Conservation (phyloP, 2,797 vertebrate species). For the Buphagus erythrorhynchus region DNA sequence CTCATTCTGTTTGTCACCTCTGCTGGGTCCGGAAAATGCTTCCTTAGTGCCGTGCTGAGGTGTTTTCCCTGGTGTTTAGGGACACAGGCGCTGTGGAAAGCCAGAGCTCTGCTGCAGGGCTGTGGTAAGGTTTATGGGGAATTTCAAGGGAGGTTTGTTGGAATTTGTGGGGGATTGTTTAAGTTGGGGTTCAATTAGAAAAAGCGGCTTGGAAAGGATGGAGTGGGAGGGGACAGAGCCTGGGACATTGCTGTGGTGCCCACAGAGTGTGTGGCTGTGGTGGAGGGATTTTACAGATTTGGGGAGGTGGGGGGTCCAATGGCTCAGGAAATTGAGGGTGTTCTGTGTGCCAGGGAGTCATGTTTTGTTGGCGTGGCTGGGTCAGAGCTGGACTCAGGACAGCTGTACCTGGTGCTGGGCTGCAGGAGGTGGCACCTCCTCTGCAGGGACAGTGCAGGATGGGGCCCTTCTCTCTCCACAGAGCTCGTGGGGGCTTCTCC, state of each 20-base stretch:
- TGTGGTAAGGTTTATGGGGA: background rate
- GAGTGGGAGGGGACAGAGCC: background rate
- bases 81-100: background rate
- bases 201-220: background rate
- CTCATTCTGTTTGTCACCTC: slow-evolving; percentile 31
- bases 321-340: background rate
- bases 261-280: background rate
- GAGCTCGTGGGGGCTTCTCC: background rate
- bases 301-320: rapidly evolving
- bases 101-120: background rate
- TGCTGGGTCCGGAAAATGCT: background rate
- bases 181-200: background rate
- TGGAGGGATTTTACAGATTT: rapidly evolving
- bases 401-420: background rate
- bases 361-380: background rate
- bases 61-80: background rate
- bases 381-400: rapidly evolving
- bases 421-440: background rate
- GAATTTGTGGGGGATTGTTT: background rate
- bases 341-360: background rate
- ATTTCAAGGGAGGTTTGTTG: background rate
- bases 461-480: background rate
- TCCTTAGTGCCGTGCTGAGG: background rate
- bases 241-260: rapidly evolving
- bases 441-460: background rate